These are phyloP conservation scores for Drosophila ogumai DNA, from an alignment of 1,140 invertebrate genomes.

Conservation along the genomic window DNA sequence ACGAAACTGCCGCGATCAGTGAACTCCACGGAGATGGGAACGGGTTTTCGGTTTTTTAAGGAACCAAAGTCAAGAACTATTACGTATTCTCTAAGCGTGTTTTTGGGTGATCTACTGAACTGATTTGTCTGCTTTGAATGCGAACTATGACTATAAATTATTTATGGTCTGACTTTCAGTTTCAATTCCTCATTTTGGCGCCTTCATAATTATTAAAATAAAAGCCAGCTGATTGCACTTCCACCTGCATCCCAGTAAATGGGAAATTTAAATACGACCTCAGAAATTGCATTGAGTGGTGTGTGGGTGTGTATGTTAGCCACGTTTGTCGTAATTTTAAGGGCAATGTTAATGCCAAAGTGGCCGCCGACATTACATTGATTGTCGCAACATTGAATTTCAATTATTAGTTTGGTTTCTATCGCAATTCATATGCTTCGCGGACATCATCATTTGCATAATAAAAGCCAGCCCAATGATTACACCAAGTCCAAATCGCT, in stretches of 20 bases:
- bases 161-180: conserved; percentile 25
- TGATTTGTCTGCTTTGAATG: conserved; percentile 42
- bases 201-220: conserved; percentile 17
- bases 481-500: conserved; percentile 56
- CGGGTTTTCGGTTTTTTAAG: conserved; percentile 60
- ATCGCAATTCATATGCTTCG: conserved; percentile 44
- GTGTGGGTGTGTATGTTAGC: background rate
- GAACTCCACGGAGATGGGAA: conserved; percentile 62
- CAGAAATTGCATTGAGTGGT: conserved; percentile 21
- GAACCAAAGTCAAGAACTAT: conserved; percentile 49
- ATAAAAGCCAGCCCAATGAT: conserved; percentile 34
- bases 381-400: conserved; percentile 68
- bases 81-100: conserved; percentile 35
- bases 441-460: conserved; percentile 60
- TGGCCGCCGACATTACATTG: conserved; percentile 56
- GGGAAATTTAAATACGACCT: conserved; percentile 23
- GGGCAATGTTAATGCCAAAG: conserved; percentile 76
- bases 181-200: conserved; percentile 44
- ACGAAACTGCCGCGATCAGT: conserved; percentile 64
- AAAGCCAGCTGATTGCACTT: conserved; percentile 34
- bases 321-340: conserved; percentile 52
- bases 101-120: conserved; percentile 44
- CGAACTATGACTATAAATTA: conserved; percentile 21
- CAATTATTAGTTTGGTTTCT: conserved; percentile 50
- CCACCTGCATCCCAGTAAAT: conserved; percentile 56